Conservation (phyloP, 2,113 vertebrate species). For the Eolophus roseicapilla region DNA sequence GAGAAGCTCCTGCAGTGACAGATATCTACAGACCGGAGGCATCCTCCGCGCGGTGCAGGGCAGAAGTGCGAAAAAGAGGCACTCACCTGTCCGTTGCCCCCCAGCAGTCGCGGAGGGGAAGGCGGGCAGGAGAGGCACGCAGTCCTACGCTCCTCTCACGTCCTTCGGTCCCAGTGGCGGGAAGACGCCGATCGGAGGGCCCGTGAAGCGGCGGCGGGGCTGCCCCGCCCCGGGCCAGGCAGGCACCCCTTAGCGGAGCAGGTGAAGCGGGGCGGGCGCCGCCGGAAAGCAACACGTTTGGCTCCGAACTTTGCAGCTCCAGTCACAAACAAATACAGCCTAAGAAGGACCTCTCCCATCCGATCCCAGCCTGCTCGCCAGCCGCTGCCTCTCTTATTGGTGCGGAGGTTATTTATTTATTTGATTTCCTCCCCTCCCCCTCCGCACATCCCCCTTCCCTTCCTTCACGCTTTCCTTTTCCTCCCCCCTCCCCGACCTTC, state of each 20-base stretch:
- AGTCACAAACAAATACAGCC: conserved; percentile 52
- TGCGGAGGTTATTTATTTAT: conserved; percentile 72
- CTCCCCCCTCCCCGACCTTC: background rate
- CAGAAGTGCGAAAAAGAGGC: background rate
- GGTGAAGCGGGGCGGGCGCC: conserved; percentile 32
- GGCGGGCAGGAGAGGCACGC: background rate
- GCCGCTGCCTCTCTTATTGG: conserved; percentile 72
- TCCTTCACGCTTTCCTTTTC: background rate
- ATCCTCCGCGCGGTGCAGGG: background rate
- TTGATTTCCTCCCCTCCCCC: conserved; percentile 60
- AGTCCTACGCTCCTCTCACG: background rate
- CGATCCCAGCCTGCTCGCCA: conserved; percentile 32
- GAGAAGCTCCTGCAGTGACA: background rate
- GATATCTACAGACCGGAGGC: background rate
- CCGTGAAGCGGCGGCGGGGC: conserved; percentile 10
- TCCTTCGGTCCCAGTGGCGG: background rate
- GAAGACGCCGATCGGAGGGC: background rate
- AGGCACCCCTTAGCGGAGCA: background rate
- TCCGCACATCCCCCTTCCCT: background rate
- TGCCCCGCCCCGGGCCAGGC: background rate
- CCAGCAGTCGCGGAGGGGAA: background rate
- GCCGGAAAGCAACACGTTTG: conserved; percentile 68
- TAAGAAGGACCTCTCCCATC: conserved; percentile 25
- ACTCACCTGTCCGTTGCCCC: conserved; percentile 64
- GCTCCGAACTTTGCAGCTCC: conserved; percentile 72